Evolutionary conservation across 1,140 invertebrate species (phyloP).

Genomic region (Drosophila mauritiana): DNA sequence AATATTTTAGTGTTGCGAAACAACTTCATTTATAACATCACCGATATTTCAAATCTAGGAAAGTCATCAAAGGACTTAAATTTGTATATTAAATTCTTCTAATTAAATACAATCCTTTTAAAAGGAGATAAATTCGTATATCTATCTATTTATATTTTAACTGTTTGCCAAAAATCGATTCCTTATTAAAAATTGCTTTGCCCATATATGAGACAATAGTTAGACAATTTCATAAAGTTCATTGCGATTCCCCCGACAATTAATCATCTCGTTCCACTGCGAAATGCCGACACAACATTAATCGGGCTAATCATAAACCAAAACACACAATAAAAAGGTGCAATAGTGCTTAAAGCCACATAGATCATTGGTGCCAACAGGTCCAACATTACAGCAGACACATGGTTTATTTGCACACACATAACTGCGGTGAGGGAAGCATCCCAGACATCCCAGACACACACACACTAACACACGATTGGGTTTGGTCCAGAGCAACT

Average conservation of each 20-base stretch:
- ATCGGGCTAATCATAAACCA: constrained; percentile 39
- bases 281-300: constrained; percentile 22
- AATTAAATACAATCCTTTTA: too few relatives aligned
- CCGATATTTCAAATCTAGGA: too few relatives aligned
- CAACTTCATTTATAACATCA: too few relatives aligned
- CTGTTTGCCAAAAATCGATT: too few relatives aligned
- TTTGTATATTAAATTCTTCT: too few relatives aligned
- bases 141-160: too few relatives aligned
- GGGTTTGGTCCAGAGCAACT: constrained; percentile 59
- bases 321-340: constrained; percentile 44
- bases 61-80: too few relatives aligned
- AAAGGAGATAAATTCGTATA: too few relatives aligned
- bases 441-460: constrained; percentile 24
- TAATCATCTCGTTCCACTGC: not conserved
- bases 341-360: constrained; percentile 33
- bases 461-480: constrained; percentile 17
- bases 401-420: constrained; percentile 16
- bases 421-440: constrained; percentile 26
- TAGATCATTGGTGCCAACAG: constrained; percentile 57
- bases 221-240: too few relatives aligned
- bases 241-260: not conserved
- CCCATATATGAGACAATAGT: too few relatives aligned
- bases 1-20: too few relatives aligned
- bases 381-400: constrained; percentile 50
- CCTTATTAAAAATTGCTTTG: too few relatives aligned